Conservation (phyloP, 2,888 invertebrate species). For the Brenthis ino region DNA sequence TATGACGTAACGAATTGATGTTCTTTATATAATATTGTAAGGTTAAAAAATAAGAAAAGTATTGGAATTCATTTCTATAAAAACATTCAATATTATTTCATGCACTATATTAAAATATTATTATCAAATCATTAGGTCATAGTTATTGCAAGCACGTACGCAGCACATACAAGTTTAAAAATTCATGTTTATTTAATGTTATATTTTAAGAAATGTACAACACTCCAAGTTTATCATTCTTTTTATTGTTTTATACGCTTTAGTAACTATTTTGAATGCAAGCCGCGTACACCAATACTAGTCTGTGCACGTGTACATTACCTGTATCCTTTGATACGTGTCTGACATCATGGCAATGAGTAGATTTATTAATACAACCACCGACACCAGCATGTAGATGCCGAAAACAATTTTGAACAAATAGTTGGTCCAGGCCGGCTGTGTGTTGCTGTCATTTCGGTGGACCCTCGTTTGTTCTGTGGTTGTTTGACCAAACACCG, state of each 20-base stretch:
- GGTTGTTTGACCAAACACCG: conserved; percentile 97
- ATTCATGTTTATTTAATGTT: conserved; percentile 3
- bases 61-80: no score
- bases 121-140: no score
- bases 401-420: conserved; percentile 94
- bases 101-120: no score
- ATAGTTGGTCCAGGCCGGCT: conserved; percentile 92
- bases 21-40: no score
- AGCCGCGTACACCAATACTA: conserved; percentile 38
- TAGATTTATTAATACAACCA: conserved; percentile 99
- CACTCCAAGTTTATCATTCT: conserved; percentile 4
- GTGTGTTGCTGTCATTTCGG: conserved; percentile 84
- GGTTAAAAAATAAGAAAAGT: no score
- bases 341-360: conserved; percentile 99
- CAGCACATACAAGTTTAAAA: no score
- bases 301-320: conserved; percentile 66
- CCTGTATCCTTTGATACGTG: conserved; percentile 99
- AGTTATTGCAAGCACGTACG: no score
- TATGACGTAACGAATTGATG: no score
- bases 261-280: conserved; percentile 7
- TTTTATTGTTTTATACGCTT: conserved; percentile 9
- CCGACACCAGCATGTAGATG: conserved; percentile 99
- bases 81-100: no score
- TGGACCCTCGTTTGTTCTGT: conserved; percentile 88
- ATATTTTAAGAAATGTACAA: background rate